These are phyloP conservation scores for Aplodontia rufa DNA, from an alignment of 2,113 vertebrate species.

Conservation along the genomic window DNA sequence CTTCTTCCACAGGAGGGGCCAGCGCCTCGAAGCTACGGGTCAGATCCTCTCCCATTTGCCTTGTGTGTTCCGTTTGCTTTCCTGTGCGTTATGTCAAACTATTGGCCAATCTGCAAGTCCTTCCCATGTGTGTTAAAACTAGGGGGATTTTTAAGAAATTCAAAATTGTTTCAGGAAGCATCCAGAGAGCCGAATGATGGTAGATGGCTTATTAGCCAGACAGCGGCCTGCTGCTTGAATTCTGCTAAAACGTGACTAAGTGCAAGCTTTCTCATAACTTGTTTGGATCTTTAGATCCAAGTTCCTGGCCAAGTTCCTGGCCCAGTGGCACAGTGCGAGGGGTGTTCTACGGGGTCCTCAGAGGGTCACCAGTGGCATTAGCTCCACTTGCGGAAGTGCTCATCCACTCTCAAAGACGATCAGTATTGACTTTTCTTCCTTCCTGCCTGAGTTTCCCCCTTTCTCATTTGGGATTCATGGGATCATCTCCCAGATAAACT, in stretches of 20 bases:
- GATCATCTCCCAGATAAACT: not conserved
- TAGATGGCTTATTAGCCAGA: not conserved
- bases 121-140: not conserved
- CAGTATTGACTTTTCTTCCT: not conserved
- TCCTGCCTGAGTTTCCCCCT: not conserved
- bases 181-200: not conserved
- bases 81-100: slow-evolving; percentile 33
- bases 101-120: not conserved
- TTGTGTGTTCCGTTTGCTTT: not conserved
- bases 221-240: not conserved
- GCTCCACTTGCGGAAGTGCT: too few relatives aligned
- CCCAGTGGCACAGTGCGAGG: too few relatives aligned
- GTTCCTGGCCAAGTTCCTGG: too few relatives aligned
- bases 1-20: not conserved
- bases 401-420: not conserved
- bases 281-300: too few relatives aligned
- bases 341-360: not conserved
- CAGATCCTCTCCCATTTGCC: not conserved
- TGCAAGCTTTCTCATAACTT: not conserved
- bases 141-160: not conserved
- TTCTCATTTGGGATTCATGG: not conserved
- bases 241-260: not conserved
- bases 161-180: not conserved
- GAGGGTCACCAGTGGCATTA: not conserved
- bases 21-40: not conserved